phyloP scores from a whole-genome alignment of 2,113 vertebrate species.

The Gobiocypris rarus region DNA sequence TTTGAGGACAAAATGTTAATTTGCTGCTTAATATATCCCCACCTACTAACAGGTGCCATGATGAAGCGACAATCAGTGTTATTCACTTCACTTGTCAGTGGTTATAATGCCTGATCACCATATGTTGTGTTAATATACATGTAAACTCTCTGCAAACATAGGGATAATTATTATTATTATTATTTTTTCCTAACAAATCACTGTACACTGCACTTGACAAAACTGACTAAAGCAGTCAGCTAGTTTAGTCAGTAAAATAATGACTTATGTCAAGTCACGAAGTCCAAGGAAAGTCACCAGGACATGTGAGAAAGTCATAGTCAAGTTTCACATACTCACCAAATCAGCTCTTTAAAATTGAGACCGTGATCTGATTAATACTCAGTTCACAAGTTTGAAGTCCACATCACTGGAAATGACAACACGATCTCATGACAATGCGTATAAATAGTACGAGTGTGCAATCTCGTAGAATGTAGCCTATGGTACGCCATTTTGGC shows the following conservation, averaged over 20 bases:
- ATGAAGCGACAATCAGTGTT: too few species aligned
- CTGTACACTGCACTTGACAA: background rate
- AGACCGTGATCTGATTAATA: background rate
- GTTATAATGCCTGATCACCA: too few species aligned
- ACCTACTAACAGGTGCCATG: too few species aligned
- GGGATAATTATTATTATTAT: background rate
- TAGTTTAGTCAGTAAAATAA: background rate
- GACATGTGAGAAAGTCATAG: slow-evolving; percentile 3
- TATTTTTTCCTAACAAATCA: background rate
- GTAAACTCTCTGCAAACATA: too few species aligned
- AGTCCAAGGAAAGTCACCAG: background rate
- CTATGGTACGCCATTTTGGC: too few species aligned
- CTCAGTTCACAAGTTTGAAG: background rate
- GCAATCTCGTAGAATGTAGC: too few species aligned
- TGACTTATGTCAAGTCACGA: background rate
- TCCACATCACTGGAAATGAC: background rate
- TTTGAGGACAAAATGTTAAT: too few species aligned
- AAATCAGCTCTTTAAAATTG: background rate
- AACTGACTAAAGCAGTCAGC: background rate
- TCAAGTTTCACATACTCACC: background rate
- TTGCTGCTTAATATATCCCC: too few species aligned
- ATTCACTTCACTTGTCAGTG: too few species aligned
- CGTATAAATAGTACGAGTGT: too few species aligned
- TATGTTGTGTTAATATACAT: background rate
- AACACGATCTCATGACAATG: too few species aligned